Base-by-base conservation (phyloP, 2,113 vertebrate genomes). In the Zosterops borbonicus region DNA sequence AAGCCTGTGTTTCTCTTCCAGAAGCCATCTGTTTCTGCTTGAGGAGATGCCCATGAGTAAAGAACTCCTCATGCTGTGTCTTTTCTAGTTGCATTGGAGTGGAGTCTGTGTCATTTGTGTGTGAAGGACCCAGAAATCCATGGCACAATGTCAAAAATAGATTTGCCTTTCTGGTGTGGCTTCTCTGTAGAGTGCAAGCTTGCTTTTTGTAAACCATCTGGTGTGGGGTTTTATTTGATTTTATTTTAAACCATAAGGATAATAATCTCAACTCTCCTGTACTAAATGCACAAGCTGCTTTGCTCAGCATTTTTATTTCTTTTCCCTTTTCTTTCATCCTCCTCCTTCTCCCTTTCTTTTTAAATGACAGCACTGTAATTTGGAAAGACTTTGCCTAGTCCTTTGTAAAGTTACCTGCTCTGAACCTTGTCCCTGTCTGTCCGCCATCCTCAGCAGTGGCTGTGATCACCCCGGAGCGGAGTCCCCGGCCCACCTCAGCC, bases 401-500 rank as follows among this genome's bases (percentile, higher is more conserved):
- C 39, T 59, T 91, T 53, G 28, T 49, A 74, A 79, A 22, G 2
- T 78, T 23, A 16, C n/a, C 28, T 0, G 3, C 77, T 94, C 46
- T 92, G 89, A 93, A 22, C 60, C 44, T 39, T 46, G 10, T 84
- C 91, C 76, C 25, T 55, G 17, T 92, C n/a, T 95, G 49, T 95
- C 24, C 87, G 92, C 50, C 52, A 29, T 47, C 28, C 75, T 78
- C 91, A 93, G 94, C 98, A 93, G 94, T 97, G 97, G 99, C 98
- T 5, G 98, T 97, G 19, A 98, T 98, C 42, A 99, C 99, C 47
- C 98, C 99, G 1, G 99, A 99, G 94, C 98, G 98, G 95, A 99
- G 98, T 49, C 98, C 98, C 17, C 98, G 99, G 60, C 99, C 99
- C 15, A 99, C 99, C 87, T 99, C 99, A 19, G 99, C 99, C 29